Conservation (phyloP, 2,888 invertebrate genomes). For the Lepas anatifera region DNA sequence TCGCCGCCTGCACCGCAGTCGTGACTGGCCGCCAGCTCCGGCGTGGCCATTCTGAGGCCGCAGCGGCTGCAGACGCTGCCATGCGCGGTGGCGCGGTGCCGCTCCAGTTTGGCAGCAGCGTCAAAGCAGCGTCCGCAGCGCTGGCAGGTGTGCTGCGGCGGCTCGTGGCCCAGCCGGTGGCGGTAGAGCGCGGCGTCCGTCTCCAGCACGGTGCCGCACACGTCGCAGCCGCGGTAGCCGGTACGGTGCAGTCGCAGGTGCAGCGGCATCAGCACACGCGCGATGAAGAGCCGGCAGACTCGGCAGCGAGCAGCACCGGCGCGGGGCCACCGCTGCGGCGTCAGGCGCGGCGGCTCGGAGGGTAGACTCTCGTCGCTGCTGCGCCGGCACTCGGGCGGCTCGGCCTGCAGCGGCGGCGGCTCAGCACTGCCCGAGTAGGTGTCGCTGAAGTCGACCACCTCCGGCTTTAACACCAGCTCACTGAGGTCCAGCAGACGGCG, state of each 20-base stretch:
- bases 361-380: not conserved
- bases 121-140: not conserved
- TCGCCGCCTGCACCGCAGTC: not conserved
- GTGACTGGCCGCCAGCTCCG: not conserved
- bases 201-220: not conserved
- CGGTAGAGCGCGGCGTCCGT: not conserved
- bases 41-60: not conserved
- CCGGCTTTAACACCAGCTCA: not conserved
- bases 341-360: not conserved
- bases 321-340: not conserved
- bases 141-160: not conserved
- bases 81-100: slow-evolving; percentile 1
- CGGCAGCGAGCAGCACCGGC: not conserved
- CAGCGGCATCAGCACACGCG: not conserved
- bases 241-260: slow-evolving; percentile 7
- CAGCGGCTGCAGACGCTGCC: not conserved
- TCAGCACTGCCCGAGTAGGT: not conserved
- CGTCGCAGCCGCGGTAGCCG: slow-evolving; percentile 6
- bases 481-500: slow-evolving; percentile 5
- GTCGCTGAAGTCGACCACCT: not conserved
- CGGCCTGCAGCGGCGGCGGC: not conserved
- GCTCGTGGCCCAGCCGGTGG: slow-evolving; percentile 1
- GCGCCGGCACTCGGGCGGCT: not conserved
- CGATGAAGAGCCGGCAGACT: not conserved
- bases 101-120: not conserved